These are phyloP conservation scores for Sipha flava DNA, from an alignment of 1,140 invertebrate species.

Conservation along the genomic window DNA sequence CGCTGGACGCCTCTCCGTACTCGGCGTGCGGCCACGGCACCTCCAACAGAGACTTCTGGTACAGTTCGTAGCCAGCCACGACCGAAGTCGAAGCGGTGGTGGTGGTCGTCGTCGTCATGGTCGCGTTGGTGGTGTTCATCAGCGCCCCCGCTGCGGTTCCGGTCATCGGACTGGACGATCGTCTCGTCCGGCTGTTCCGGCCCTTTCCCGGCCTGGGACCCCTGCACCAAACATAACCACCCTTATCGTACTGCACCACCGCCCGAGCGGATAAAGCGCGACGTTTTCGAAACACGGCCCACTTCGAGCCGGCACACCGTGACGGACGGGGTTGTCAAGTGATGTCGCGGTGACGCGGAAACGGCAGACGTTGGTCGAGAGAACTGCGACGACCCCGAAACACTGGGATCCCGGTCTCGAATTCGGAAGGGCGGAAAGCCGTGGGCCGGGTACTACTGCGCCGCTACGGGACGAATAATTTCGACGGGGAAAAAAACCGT, in stretches of 20 bases:
- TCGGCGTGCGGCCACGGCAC: slow-evolving; percentile 57
- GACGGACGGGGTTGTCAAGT: too few relatives aligned
- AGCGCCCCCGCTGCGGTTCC: neutral
- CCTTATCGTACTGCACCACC: neutral
- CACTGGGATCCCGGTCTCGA: too few relatives aligned
- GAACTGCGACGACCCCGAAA: too few relatives aligned
- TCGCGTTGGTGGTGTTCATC: neutral
- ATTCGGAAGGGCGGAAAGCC: too few relatives aligned
- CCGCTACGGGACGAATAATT: too few relatives aligned
- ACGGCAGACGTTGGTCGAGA: too few relatives aligned
- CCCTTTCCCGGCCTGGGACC: slow-evolving; percentile 9
- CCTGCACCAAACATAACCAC: neutral
- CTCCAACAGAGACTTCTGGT: slow-evolving; percentile 62
- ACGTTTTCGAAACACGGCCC: neutral
- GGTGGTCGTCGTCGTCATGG: slow-evolving; percentile 41
- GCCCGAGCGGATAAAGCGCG: neutral
- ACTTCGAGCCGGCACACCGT: too few relatives aligned
- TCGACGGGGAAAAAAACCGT: too few relatives aligned
- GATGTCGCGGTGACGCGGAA: too few relatives aligned
- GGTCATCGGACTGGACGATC: neutral
- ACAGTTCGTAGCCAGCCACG: slow-evolving; percentile 64
- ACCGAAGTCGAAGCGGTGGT: slow-evolving; percentile 42
- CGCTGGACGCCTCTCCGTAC: slow-evolving; percentile 73
- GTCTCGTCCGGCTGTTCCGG: slow-evolving; percentile 17
- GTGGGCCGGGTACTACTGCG: too few relatives aligned